Evolutionary conservation across 2,888 invertebrate species (phyloP), one percentile per base, ranked within the genome.

Genomic region (Apodemia hepburni): DNA sequence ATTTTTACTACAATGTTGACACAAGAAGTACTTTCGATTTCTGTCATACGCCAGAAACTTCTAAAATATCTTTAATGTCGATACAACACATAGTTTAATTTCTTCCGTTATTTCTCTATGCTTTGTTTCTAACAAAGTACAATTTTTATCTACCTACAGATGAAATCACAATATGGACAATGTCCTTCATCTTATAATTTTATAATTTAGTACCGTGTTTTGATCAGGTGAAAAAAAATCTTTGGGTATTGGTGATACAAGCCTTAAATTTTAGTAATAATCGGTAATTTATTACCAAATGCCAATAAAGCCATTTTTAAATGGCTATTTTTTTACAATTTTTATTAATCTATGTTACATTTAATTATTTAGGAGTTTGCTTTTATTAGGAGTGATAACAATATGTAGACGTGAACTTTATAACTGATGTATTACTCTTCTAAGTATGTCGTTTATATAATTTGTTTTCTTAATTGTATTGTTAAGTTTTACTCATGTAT

Each of bases 401-500:
- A 38, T 42, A 42, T 15, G 42, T 42, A 42, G 42, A 15, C 15
- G 42, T 42, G 5, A 42, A 15, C 38, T 12, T 42, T 11, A 38
- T 11, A 2, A 38, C 38, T 38, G 3, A 38, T 12, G 15, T 42
- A 4, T 42, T 15, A 38, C 42, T 42, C 42, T 42, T 42, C 42
- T 42, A 42, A 42, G 42, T 42, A 42, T 42, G 42, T 42, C 42
- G 15, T 42, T 12, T 3, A 42, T 42, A 12, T 42, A 15, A 42
- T 42, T 42, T 42, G 38, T 9, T 9, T 38, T 42, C 42, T 15
- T 15, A 15, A 12, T 42, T 58, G n/a, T 27, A 57, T 42, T 27
- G 27, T 57, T 61, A 58, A 57, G 22, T 54, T 45, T 15, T 42
- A 54, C 60, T 58, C 45, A 59, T 42, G 59, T 60, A 66, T 63